Conservation (phyloP, 1,140 invertebrate genomes). For the Propsilocerus akamusi region DNA sequence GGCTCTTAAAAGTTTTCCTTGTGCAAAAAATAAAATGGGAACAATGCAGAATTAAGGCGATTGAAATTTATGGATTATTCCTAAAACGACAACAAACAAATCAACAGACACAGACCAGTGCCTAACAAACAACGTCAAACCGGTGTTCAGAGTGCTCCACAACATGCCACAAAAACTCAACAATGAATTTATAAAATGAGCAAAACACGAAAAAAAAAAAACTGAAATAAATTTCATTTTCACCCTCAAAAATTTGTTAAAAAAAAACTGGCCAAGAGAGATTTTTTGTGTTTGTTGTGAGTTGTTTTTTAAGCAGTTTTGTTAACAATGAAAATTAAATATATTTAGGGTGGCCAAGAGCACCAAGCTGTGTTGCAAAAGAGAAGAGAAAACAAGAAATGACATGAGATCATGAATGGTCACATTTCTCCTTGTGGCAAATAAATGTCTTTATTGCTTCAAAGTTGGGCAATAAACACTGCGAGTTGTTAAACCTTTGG, state of each 20-base stretch:
- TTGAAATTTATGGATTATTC: neutral
- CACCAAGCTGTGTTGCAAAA: neutral
- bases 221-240: neutral
- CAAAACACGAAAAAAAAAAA: neutral
- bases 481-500: neutral
- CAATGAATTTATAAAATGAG: neutral
- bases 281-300: too few species aligned
- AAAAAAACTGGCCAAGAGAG: neutral
- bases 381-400: neutral
- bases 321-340: neutral
- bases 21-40: neutral
- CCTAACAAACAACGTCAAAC: neutral
- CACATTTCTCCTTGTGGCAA: neutral
- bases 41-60: neutral
- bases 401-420: too few species aligned
- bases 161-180: neutral
- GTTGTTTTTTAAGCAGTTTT: too few species aligned
- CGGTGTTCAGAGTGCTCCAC: too few species aligned
- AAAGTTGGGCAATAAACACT: neutral
- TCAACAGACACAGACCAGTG: too few species aligned
- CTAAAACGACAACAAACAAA: slow-evolving; percentile 1
- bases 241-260: neutral
- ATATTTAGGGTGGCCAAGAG: neutral
- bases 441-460: slow-evolving; percentile 1
- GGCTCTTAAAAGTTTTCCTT: too few species aligned